phyloP scores from a whole-genome alignment of 2,113 vertebrate species.

The Jaculus jaculus region DNA sequence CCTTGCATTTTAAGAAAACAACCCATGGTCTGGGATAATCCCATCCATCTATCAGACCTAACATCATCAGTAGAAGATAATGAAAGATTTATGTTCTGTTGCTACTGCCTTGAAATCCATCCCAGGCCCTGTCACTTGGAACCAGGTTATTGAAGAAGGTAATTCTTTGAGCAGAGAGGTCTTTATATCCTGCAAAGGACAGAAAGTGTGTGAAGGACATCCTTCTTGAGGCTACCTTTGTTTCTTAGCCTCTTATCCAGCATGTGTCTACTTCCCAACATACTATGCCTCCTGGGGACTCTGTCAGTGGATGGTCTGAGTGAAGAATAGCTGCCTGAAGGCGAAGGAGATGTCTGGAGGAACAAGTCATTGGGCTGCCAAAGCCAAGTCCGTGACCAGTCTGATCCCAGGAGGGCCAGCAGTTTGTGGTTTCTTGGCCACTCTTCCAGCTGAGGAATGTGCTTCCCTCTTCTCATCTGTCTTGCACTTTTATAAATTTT shows the following conservation, averaged over 20 bases:
- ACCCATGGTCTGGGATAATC: background rate
- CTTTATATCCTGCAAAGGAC: background rate
- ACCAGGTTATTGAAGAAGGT: background rate
- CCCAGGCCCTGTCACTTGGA: background rate
- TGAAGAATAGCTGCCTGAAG: slow-evolving; percentile 37
- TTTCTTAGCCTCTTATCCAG: background rate
- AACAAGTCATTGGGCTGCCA: slow-evolving; percentile 80
- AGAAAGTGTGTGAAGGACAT: background rate
- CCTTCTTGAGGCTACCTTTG: background rate
- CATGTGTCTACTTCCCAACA: background rate
- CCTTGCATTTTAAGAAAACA: background rate
- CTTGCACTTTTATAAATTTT: slow-evolving; percentile 78
- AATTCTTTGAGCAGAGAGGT: background rate
- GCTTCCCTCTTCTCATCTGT: slow-evolving; percentile 80
- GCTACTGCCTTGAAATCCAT: background rate
- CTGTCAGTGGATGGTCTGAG: slow-evolving; percentile 56
- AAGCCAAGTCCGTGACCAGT: slow-evolving; percentile 82
- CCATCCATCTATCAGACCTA: fast-evolving
- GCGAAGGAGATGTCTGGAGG: slow-evolving; percentile 68
- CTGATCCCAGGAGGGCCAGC: slow-evolving; percentile 75
- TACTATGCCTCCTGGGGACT: slow-evolving; percentile 34
- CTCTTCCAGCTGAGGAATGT: slow-evolving; percentile 83
- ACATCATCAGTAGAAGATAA: background rate
- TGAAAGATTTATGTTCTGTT: background rate
- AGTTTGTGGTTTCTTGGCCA: slow-evolving; percentile 82